Evolutionary conservation across 2,113 vertebrate species (phyloP).

Genomic region (Scomber japonicus): DNA sequence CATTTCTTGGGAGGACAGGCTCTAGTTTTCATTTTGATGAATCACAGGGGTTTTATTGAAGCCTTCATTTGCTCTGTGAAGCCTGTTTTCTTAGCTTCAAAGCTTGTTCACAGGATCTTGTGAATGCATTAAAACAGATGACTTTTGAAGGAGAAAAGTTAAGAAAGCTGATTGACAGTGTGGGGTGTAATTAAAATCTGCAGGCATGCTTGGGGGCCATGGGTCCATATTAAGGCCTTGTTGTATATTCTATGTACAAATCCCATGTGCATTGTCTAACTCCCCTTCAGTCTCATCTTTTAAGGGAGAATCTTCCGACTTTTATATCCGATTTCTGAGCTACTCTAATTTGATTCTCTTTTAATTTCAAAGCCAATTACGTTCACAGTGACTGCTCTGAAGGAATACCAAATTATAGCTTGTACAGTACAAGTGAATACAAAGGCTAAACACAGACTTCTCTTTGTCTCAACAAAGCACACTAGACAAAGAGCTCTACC

Average conservation of each 20-base stretch:
- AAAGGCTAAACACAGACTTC: slow-evolving; percentile 71
- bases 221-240: slow-evolving; percentile 74
- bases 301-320: slow-evolving; percentile 49
- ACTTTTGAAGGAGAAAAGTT: slow-evolving; percentile 63
- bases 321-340: slow-evolving; percentile 58
- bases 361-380: slow-evolving; percentile 68
- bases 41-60: slow-evolving; percentile 40
- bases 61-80: slow-evolving; percentile 57
- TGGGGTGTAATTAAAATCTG: slow-evolving; percentile 77
- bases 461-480: slow-evolving; percentile 72
- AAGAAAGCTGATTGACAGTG: slow-evolving; percentile 77
- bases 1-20: no score
- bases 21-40: slow-evolving; percentile 55
- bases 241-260: slow-evolving; percentile 47
- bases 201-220: slow-evolving; percentile 57
- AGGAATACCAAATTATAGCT: slow-evolving; percentile 75
- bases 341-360: slow-evolving; percentile 64
- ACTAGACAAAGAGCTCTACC: slow-evolving; percentile 51
- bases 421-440: slow-evolving; percentile 64
- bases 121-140: slow-evolving; percentile 75
- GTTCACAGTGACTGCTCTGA: slow-evolving; percentile 57
- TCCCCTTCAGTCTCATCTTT: slow-evolving; percentile 49
- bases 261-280: slow-evolving; percentile 61
- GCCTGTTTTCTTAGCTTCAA: slow-evolving; percentile 68
- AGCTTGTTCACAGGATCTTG: slow-evolving; percentile 47